Percentiles rank a stretch among this genome's conserved stretches.
Evolutionary conservation across 2,797 vertebrate genomes (phyloP).

Genomic region (Pagetopsis macropterus): DNA sequence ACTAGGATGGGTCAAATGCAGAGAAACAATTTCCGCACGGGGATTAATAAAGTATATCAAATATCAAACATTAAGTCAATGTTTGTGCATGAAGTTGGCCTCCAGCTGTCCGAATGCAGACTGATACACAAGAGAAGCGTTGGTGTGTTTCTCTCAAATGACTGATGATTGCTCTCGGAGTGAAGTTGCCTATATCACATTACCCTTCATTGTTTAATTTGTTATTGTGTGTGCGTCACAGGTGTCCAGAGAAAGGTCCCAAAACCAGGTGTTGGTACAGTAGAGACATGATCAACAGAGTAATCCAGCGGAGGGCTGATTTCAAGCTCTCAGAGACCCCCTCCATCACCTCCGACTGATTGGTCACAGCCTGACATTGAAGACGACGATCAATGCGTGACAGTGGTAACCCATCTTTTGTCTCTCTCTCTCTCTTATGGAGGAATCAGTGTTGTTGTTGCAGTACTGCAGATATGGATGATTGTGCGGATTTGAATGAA

Average conservation of each 20-base stretch:
- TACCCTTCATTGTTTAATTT: background rate
- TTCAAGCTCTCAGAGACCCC: conserved; percentile 16
- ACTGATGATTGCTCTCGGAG: background rate
- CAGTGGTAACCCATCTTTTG: conserved; percentile 19
- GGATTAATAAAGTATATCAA: too few species aligned
- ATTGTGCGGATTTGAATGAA: background rate
- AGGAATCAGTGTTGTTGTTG: background rate
- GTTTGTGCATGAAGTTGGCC: conserved; percentile 1
- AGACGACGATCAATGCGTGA: conserved; percentile 19
- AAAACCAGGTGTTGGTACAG: conserved; percentile 15
- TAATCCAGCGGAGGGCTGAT: background rate
- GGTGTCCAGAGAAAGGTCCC: conserved; percentile 25
- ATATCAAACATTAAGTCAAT: background rate
- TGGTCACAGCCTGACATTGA: conserved; percentile 27
- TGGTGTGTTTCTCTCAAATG: conserved; percentile 17
- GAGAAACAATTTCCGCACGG: too few species aligned
- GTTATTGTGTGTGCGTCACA: conserved; percentile 14
- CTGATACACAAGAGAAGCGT: conserved; percentile 14
- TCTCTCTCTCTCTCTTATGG: conserved; percentile 1
- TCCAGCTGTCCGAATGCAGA: conserved; percentile 17
- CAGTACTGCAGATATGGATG: conserved; percentile 9
- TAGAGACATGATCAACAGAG: conserved; percentile 8
- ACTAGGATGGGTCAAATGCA: too few species aligned
- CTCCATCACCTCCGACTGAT: conserved; percentile 19
- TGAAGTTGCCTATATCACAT: conserved; percentile 8